Base-by-base conservation (phyloP, 2,888 invertebrate species). In the Plagodis pulveraria region DNA sequence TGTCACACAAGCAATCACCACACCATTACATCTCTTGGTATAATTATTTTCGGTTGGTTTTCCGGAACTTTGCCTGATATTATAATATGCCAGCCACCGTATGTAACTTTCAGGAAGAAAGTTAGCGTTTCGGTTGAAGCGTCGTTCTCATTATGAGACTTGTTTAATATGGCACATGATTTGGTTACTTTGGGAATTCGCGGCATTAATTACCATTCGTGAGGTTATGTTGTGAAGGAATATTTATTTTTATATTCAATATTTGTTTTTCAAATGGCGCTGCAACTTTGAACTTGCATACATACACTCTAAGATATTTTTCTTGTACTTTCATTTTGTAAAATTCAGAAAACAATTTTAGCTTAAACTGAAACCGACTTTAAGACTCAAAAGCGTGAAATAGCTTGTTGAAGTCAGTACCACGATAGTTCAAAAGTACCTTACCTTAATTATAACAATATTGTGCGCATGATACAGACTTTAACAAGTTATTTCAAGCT, bases 11-110 rank as follows among this genome's bases (percentile, higher is more conserved):
- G 41, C n/a, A 34, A 12, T 33, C 44, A 32, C 40, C 10, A 32
- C 51, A 38, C 50, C 41, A 12, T 52, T 36, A 60, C 51, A 51
- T 47, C 35, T 35, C 45, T 35, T 42, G 56, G 36, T 61, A 22
- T 22, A 61, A 61, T 61, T 61, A 56, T 56, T 53, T 61, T 53
- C 45, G 35, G 52, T 52, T 5, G 42, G 50, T 48, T 44, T 53
- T 38, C 47, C 43, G 41, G 35, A 45, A 49, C 50, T 51, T 48
- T 12, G 36, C 45, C 46, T 42, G 47, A 48, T 33, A 38, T 50
- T 50, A 33, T 44, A 35, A 49, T 44, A 56, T 42, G 55, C 48
- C 47, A 51, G 6, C 11, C 43, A 35, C 41, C 53, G 22, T 12
- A 11, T 52, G 45, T 56, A 52, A 61, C 45, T 61, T 60, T 42